Evolutionary conservation across 37 sponge, comb jelly and placozoan species (phyloP), one percentile per base, ranked within the genome.

Genomic region (Crambe crambe): DNA sequence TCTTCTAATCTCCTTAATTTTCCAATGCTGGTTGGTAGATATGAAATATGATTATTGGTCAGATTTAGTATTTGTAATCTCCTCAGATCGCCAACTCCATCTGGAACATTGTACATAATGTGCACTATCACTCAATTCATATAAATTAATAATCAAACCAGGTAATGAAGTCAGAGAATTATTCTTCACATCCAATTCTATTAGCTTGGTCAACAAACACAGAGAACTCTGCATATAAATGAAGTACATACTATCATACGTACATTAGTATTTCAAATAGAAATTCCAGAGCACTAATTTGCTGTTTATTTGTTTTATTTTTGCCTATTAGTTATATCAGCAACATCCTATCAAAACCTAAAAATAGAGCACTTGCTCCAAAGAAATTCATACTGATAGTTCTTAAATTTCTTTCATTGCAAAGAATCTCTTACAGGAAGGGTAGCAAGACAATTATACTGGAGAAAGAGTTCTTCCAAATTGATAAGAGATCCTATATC

Each of bases 121-220:
- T 9, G 2, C 30, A 72, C 37, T 20, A 43, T 18, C 54, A 72
- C 22, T 69, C 18, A 37, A 37, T 5, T 15, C 37, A 69, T 15
- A 69, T 8, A 20, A 36, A 37, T 20, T 29, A 44, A 21, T 17
- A 26, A 60, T 35, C 58, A 40, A 58, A 89, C 89, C 38, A 37
- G 89, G 89, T 63, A 89, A 58, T 39, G 36, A 25, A 20, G 72
- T 54, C 8, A 93, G 68, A 10, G 40, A 42, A 40, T 93, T 93
- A 44, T 93, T 93, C 68, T 93, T 93, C 22, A 81, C 77, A 68
- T 93, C 93, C 39, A 93, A 70, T 56, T 93, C 93, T 22, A 32
- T 56, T 62, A 93, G 64, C 1, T 31, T 58, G 3, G 26, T 40
- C 58, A 88, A 38, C 29, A 70, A 30, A 68, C 93, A 85, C 23